A percentile compares a stretch with the other conserved stretches of the same genome.
These are phyloP conservation scores for Cheirogaleus medius DNA, from an alignment of 2,113 vertebrate genomes.

Conservation along the genomic window DNA sequence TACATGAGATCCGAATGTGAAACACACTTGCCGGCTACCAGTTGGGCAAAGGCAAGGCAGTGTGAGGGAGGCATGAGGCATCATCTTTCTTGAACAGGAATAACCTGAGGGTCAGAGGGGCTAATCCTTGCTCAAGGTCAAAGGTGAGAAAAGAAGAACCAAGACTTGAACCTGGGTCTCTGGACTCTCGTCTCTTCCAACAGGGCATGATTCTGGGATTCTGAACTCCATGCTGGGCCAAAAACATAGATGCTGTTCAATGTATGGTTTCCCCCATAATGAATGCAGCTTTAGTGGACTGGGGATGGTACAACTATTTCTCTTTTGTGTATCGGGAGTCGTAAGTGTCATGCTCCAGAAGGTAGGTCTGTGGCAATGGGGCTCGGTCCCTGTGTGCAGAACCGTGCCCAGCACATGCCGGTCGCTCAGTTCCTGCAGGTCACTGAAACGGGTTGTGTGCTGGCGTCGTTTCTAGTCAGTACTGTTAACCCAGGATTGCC, in stretches of 20 bases:
- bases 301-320: background rate
- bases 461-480: background rate
- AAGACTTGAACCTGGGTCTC: background rate
- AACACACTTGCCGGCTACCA: background rate
- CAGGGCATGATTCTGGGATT: background rate
- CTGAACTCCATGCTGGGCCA: background rate
- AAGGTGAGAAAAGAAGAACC: background rate
- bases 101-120: background rate
- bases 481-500: background rate
- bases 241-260: background rate
- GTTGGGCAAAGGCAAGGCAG: background rate
- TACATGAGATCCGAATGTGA: background rate
- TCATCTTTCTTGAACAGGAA: background rate
- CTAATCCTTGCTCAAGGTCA: background rate
- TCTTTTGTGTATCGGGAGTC: background rate
- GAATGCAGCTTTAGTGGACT: background rate
- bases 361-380: no score
- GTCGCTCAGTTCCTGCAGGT: background rate
- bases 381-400: fast-evolving
- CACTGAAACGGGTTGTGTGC: background rate
- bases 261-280: background rate
- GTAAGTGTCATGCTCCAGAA: background rate
- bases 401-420: no score
- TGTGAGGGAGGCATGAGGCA: background rate
- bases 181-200: background rate